phyloP scores from a whole-genome alignment of 2,113 vertebrate genomes.

The Cervus canadensis region DNA sequence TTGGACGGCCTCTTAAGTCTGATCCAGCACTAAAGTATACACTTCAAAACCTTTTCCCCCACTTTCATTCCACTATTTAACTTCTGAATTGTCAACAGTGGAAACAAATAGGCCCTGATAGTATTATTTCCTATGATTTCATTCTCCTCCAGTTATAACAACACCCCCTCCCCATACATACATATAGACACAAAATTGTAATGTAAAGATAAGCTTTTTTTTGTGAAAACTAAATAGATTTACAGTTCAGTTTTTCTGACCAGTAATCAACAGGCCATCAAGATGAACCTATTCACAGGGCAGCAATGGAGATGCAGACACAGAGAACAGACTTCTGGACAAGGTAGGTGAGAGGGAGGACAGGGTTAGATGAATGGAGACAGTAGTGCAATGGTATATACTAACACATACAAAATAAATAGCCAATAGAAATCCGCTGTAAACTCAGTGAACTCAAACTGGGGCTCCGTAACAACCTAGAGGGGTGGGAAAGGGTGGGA shows the following conservation, averaged over 20 bases:
- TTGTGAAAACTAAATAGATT: background rate
- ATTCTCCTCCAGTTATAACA: background rate
- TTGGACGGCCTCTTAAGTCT: background rate
- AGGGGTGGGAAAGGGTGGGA: background rate
- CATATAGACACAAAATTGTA: background rate
- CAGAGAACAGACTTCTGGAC: background rate
- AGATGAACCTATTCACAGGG: background rate
- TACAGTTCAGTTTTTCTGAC: background rate
- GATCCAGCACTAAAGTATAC: background rate
- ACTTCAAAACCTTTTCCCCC: background rate
- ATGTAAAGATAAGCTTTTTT: background rate
- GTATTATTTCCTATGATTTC: background rate
- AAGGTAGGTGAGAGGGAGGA: background rate
- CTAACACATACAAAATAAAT: background rate
- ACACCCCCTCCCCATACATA: rapidly evolving
- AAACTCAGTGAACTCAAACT: background rate
- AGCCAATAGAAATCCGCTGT: background rate
- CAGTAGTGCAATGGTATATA: background rate
- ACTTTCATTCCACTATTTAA: background rate
- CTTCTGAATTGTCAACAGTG: background rate
- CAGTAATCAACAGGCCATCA: background rate
- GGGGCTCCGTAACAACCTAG: background rate
- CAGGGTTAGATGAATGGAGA: background rate
- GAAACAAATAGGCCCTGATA: background rate
- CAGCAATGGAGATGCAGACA: background rate